phyloP scores from a whole-genome alignment of 2,888 invertebrate genomes.

The Antitype chi region DNA sequence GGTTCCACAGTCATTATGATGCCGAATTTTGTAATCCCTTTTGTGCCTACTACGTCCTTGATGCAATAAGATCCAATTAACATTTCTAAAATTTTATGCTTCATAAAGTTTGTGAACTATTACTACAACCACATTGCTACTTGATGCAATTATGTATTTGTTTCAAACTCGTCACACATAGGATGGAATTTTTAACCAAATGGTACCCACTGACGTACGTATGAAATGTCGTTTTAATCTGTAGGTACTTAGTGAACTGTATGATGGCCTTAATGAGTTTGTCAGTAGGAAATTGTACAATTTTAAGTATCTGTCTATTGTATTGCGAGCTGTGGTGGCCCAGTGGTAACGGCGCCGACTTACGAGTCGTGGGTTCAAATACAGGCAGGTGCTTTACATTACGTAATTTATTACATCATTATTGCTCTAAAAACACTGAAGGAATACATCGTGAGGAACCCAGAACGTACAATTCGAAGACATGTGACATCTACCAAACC shows the following conservation, averaged over 20 bases:
- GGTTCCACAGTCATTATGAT: not conserved
- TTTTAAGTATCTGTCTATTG: not conserved
- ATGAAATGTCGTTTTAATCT: constrained; percentile 16
- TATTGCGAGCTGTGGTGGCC: not conserved
- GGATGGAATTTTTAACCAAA: constrained; percentile 24
- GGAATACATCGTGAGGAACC: no score
- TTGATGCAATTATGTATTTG: constrained; percentile 7
- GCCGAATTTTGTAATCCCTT: not conserved
- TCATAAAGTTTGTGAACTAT: constrained; percentile 9
- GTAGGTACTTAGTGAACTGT: not conserved
- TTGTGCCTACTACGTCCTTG: not conserved
- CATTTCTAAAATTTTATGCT: not conserved
- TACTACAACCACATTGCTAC: not conserved
- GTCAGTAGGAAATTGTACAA: not conserved
- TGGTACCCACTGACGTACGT: constrained; percentile 4
- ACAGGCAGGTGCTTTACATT: no score
- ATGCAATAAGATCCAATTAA: constrained; percentile 15
- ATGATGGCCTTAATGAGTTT: constrained; percentile 25
- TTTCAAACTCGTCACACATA: not conserved
- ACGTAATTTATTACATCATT: no score
- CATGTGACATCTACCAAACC: no score
- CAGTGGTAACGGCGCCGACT: no score
- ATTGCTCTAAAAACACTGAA: no score
- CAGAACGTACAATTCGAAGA: no score
- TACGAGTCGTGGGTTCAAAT: no score